Evolutionary conservation across 1,140 invertebrate species (phyloP).

Genomic region (Drosophila lacertosa): DNA sequence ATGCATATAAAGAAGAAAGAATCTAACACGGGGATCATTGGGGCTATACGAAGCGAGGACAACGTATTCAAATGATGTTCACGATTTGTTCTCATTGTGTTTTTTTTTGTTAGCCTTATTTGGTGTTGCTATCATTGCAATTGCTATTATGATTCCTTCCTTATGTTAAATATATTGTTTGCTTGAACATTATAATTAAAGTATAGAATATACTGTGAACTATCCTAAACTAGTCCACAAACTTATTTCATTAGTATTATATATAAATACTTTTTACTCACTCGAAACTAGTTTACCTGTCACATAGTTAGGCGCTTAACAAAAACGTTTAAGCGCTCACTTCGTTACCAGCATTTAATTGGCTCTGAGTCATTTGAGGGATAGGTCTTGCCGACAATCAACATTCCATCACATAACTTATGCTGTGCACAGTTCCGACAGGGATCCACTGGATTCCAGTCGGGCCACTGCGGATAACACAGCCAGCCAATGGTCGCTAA

Average conservation of each 20-base stretch:
- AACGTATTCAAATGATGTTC: neutral
- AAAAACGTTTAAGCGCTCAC: neutral
- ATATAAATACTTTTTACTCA: too few species aligned
- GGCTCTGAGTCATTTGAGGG: conserved; percentile 17
- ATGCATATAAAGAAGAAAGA: neutral
- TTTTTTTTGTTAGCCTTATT: neutral
- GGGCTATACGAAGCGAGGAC: neutral
- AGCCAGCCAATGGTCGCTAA: conserved; percentile 48
- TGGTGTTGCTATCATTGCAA: neutral
- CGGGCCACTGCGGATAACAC: conserved; percentile 22
- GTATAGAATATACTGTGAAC: too few species aligned
- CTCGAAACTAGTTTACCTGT: too few species aligned
- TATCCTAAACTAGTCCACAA: too few species aligned
- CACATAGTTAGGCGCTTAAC: neutral
- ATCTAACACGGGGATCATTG: neutral
- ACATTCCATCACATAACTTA: conserved; percentile 58
- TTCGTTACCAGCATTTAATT: conserved; percentile 42
- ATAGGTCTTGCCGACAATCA: conserved; percentile 30
- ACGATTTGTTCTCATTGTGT: neutral
- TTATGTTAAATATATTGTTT: neutral
- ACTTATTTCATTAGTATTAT: too few species aligned
- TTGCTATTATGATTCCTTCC: neutral
- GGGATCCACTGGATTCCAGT: conserved; percentile 8
- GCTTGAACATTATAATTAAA: neutral
- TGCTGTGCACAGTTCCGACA: conserved; percentile 12